A percentile compares a stretch with the other conserved stretches of the same genome.
Evolutionary conservation across 2,888 invertebrate genomes (phyloP).

Genomic region (Tolmerus cingulatus): DNA sequence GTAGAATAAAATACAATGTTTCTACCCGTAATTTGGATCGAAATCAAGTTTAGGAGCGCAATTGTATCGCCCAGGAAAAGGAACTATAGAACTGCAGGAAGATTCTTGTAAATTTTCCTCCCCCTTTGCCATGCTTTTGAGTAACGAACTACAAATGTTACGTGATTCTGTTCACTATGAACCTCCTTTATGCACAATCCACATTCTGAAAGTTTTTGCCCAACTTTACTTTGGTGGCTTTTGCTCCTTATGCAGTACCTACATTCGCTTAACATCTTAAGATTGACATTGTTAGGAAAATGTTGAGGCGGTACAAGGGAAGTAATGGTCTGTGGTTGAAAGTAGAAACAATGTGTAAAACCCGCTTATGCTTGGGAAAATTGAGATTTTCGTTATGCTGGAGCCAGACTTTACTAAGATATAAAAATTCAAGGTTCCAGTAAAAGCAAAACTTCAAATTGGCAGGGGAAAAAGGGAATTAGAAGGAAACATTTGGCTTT

Average conservation of each 20-base stretch:
- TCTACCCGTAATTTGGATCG: neutral
- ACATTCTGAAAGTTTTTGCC: neutral
- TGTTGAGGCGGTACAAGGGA: neutral
- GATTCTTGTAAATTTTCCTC: neutral
- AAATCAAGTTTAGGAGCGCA: neutral
- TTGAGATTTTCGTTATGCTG: neutral
- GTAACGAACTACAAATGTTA: neutral
- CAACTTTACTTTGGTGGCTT: neutral
- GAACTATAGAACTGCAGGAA: neutral
- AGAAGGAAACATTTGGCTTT: neutral
- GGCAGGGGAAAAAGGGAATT: neutral
- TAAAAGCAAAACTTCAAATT: neutral
- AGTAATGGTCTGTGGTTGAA: neutral
- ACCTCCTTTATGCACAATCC: neutral
- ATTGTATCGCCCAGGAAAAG: neutral
- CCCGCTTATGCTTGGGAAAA: neutral
- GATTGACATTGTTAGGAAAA: neutral
- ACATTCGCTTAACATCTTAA: neutral
- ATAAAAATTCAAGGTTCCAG: neutral
- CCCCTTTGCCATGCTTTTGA: neutral
- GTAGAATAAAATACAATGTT: neutral
- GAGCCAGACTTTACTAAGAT: neutral
- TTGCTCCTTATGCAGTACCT: neutral
- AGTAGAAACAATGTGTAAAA: neutral
- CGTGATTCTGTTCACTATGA: slow-evolving; percentile 2